Evolutionary conservation across 2,888 invertebrate genomes (phyloP), one percentile per base, ranked within the genome.

Genomic region (Rhamnusium bicolor): DNA sequence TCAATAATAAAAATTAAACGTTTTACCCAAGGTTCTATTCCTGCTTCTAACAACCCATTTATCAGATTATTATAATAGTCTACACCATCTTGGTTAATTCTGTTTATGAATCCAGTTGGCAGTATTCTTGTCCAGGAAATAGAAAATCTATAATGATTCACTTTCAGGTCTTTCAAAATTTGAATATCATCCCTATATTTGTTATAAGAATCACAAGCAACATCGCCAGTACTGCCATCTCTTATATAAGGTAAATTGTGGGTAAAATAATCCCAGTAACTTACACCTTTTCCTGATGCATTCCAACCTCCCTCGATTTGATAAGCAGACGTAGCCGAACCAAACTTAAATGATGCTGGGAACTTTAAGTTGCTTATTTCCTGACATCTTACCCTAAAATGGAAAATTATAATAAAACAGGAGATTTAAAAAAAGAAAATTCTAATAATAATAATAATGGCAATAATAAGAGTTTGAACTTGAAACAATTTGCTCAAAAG

Each of bases 31-130:
- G 94, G 93, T 69, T 87, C 83, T 61, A 95, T 92, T 18, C 67
- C 71, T 62, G 74, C 75, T 12, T 49, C 72, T 5, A 93, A 77
- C 4, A 96, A 89, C 79, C 92, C 93, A 81, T 94, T 89, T 69
- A 96, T 93, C 53, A 96, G 87, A 78, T 93, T 91, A 81, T 92
- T 93, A 85, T 96, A 96, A 86, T 95, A 95, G 68, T 91, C 88
- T 8, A 96, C 89, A 12, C 95, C 96, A 2, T 90, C 89, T 51
- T 90, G 88, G 84, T 94, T 96, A 18, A 95, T 89, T 19, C 90
- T 84, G 82, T 93, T 92, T 12, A 90, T 89, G 69, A 91, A 89
- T 10, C 94, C 95, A 7, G 90, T 91, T 0, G 95, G 94, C 76
- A 95, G 19, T 72, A 76, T 74, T 73, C 94, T 88, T 0, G 93